Conservation (phyloP, 2,888 invertebrate species). For the Scaptomyza caliginosa region DNA sequence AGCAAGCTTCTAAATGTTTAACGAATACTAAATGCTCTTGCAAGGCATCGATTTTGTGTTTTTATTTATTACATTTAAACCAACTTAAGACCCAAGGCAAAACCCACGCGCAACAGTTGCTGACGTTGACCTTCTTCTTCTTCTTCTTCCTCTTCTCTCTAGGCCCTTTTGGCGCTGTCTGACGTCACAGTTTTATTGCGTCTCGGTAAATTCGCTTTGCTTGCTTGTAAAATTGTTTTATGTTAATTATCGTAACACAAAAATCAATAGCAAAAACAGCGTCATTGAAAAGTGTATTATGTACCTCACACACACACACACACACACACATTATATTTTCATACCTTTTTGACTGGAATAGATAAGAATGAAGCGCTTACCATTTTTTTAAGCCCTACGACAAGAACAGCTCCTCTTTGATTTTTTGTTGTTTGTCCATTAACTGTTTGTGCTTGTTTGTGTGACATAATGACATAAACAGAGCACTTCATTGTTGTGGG, state of each 20-base stretch:
- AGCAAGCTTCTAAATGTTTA: not conserved
- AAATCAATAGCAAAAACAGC: slow-evolving; percentile 62
- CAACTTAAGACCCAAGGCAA: not conserved
- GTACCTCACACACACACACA: slow-evolving; percentile 4
- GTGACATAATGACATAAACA: not conserved
- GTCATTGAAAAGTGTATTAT: slow-evolving; percentile 37
- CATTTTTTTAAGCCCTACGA: not conserved
- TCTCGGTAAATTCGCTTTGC: slow-evolving; percentile 34
- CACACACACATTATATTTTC: not conserved
- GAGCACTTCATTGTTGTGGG: not conserved
- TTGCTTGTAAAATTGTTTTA: slow-evolving; percentile 41
- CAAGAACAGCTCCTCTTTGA: not conserved
- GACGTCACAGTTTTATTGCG: slow-evolving; percentile 66
- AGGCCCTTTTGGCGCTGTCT: slow-evolving; percentile 9
- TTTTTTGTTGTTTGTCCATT: not conserved
- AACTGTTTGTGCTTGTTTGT: not conserved
- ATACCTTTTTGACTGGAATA: not conserved
- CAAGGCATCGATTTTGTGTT: not conserved
- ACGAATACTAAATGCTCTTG: not conserved
- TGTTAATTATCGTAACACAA: slow-evolving; percentile 58
- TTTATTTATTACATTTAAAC: no score
- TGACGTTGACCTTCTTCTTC: slow-evolving; percentile 15
- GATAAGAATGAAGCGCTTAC: slow-evolving; percentile 30
- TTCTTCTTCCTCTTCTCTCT: not conserved
- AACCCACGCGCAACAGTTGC: slow-evolving; percentile 56